These are phyloP conservation scores for human (Homo sapiens) DNA, from an alignment of 2,113 vertebrate species.

Conservation along the genomic window GRCh38 chr5:120198501-120199000, in stretches of 20 bases:
- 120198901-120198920: neutral
- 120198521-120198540: neutral
- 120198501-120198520: neutral
- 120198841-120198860: neutral
- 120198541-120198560: neutral
- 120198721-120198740: neutral
- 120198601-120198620: neutral
- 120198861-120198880: neutral
- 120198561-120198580: neutral
- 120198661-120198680: neutral
- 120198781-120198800: neutral
- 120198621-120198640: neutral
- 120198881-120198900: neutral
- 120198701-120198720: neutral
- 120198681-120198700: neutral
- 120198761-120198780: neutral
- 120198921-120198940: neutral
- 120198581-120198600: neutral
- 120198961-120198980: neutral
- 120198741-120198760: neutral
- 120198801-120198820: neutral
- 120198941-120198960: neutral
- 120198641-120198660: neutral
- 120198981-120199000: neutral
- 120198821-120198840: neutral